A percentile compares a stretch with the other conserved stretches of the same genome.
Evolutionary conservation across 2,797 vertebrate species (phyloP).

Genomic region (Rhynchonycteris naso): DNA sequence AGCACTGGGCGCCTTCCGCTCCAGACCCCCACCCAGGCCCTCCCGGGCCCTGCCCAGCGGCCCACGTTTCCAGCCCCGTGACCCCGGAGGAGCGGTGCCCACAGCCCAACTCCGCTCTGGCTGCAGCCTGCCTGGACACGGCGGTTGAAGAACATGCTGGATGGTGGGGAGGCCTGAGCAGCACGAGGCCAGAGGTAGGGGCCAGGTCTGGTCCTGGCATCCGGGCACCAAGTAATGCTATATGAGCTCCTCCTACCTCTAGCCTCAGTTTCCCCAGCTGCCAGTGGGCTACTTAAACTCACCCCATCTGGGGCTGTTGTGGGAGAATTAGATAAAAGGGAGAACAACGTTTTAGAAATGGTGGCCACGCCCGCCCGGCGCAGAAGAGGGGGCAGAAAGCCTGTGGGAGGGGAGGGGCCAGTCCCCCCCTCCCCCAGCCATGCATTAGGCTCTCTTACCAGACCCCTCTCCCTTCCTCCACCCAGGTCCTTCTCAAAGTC

Average conservation of each 20-base stretch:
- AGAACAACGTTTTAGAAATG: background rate
- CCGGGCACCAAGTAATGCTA: background rate
- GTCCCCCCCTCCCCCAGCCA: background rate
- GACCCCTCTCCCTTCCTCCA: background rate
- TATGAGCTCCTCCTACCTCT: background rate
- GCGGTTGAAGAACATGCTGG: background rate
- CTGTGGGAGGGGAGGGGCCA: background rate
- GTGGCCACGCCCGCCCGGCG: fast-evolving
- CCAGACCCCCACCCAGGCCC: background rate
- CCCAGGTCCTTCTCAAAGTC: background rate
- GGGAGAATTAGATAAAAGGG: background rate
- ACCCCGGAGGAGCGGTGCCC: background rate
- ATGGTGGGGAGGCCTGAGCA: fast-evolving
- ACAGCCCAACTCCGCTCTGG: background rate
- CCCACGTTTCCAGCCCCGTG: constrained; percentile 55
- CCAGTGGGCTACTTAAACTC: background rate
- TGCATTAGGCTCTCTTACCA: fast-evolving
- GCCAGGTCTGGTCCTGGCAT: background rate
- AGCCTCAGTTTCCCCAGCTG: background rate
- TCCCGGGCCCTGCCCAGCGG: background rate
- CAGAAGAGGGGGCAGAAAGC: background rate
- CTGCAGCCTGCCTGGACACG: background rate
- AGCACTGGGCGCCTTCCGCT: constrained; percentile 74
- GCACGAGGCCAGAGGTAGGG: background rate
- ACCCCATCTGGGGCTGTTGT: background rate